A percentile compares a stretch with the other conserved stretches of the same genome.
Evolutionary conservation across 2,797 vertebrate genomes (phyloP).

Genomic region (Acanthurus lineatus): DNA sequence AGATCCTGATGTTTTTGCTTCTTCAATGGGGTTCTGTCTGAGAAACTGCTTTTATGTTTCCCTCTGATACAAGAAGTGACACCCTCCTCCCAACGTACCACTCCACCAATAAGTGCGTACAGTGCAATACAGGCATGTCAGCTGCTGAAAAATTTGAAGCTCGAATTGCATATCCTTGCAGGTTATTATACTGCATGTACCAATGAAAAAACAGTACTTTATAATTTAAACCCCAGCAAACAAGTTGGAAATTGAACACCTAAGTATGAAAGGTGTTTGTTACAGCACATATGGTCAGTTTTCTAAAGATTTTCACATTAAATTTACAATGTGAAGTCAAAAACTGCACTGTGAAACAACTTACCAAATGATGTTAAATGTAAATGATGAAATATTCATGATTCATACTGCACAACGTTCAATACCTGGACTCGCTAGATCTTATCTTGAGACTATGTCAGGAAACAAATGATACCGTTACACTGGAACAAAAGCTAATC

Average conservation of each 20-base stretch:
- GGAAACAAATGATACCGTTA: not conserved
- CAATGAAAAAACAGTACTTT: not conserved
- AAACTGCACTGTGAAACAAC: not conserved
- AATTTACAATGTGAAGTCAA: not conserved
- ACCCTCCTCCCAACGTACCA: not conserved
- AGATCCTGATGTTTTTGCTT: constrained; percentile 24
- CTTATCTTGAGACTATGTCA: not conserved
- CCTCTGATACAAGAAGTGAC: not conserved
- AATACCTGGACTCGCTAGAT: not conserved
- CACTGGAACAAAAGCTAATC: not conserved
- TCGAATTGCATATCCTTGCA: not conserved
- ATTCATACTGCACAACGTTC: not conserved
- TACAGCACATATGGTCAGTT: not conserved
- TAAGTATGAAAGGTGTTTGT: not conserved
- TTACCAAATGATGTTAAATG: not conserved
- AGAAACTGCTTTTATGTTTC: not conserved
- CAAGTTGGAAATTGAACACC: not conserved
- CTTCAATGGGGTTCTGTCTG: not conserved
- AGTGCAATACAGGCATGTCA: not conserved
- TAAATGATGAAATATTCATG: not conserved
- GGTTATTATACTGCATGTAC: not conserved
- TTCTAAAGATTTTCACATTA: not conserved
- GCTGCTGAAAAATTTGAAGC: not conserved
- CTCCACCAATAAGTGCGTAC: not conserved
- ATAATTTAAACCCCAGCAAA: not conserved